Evolutionary conservation across 1,140 invertebrate species (phyloP), one percentile per base, ranked within the genome.

Genomic region (Charaxes varanes): DNA sequence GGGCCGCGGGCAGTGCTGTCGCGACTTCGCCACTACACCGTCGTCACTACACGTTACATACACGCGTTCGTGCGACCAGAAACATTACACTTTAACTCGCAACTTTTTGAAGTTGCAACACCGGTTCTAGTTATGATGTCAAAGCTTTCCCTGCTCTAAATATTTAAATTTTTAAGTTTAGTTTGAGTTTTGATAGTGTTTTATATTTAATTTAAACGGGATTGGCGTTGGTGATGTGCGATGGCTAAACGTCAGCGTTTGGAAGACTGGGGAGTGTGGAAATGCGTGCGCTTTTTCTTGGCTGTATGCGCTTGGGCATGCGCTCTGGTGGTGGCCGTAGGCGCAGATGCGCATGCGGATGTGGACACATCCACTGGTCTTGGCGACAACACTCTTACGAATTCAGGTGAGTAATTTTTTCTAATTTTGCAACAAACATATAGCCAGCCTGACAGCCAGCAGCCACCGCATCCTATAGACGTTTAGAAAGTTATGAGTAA

Each of bases 361-460:
- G 73, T 81, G 28, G 78, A 84, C 45, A 82, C 78, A 5, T 76
- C 76, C 26, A 80, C 76, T 13, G 79, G 76, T 8, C 62, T 69
- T 15, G 72, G 79, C 2, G 79, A 83, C 27, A 83, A 83, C 31
- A 72, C 73, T 12, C 60, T 83, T 7, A 77, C 73, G n/a, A 83
- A 83, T 58, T 65, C 79, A 70, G 79, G 79, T 83, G 69, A 21
- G 36, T 52, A 21, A 26, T 32, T 12, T 23, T 23, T 1, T 6
- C 3, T 8, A 23, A 23, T 23, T n/a, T n/a, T n/a, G n/a, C n/a
- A n/a, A n/a, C n/a, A n/a, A n/a, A n/a, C n/a, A n/a, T n/a, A n/a
- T n/a, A n/a, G n/a, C n/a, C n/a, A n/a, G n/a, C n/a, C n/a, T n/a
- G n/a, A n/a, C n/a, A n/a, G 3, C 21, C 4, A 8, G 23, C 3